A percentile compares a stretch with the other conserved stretches of the same genome.
These are phyloP conservation scores for Globodera ellingtonae DNA, from an alignment of 1,140 invertebrate species.

Conservation along the genomic window DNA sequence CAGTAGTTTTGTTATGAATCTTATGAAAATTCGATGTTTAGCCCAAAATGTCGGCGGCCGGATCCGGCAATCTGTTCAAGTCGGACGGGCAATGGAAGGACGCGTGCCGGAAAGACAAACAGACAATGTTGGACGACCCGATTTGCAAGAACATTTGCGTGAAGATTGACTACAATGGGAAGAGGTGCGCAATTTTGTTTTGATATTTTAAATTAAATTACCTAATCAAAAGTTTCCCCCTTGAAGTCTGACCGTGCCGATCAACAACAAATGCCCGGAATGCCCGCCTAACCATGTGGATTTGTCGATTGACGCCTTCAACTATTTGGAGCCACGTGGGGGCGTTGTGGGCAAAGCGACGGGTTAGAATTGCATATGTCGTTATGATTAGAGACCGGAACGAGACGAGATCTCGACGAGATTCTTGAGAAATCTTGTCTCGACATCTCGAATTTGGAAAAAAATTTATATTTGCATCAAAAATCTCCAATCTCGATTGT, in stretches of 20 bases:
- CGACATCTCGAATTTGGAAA: no score
- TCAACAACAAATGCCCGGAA: conserved; percentile 39
- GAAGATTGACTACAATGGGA: conserved; percentile 43
- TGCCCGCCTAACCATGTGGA: conserved; percentile 31
- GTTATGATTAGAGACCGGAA: no score
- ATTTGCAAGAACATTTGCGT: conserved; percentile 38
- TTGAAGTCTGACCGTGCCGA: conserved; percentile 32
- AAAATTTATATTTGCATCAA: no score
- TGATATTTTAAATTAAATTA: neutral
- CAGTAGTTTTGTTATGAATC: no score
- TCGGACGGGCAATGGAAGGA: conserved; percentile 27
- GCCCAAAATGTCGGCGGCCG: conserved; percentile 32
- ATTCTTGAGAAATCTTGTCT: no score
- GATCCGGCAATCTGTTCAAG: conserved; percentile 25
- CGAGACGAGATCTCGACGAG: no score
- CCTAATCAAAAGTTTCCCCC: neutral
- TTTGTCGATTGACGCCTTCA: conserved; percentile 28
- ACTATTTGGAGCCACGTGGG: conserved; percentile 29
- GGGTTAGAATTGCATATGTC: neutral
- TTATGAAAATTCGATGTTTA: neutral
- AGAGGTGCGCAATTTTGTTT: conserved; percentile 23
- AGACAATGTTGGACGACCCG: conserved; percentile 37
- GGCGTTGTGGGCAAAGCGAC: conserved; percentile 29
- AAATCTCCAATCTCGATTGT: no score
- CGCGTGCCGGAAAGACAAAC: conserved; percentile 17